Percentiles rank a stretch among this genome's conserved stretches.
Evolutionary conservation across 2,888 invertebrate species (phyloP).

Genomic region (Lamellibrachia columna): DNA sequence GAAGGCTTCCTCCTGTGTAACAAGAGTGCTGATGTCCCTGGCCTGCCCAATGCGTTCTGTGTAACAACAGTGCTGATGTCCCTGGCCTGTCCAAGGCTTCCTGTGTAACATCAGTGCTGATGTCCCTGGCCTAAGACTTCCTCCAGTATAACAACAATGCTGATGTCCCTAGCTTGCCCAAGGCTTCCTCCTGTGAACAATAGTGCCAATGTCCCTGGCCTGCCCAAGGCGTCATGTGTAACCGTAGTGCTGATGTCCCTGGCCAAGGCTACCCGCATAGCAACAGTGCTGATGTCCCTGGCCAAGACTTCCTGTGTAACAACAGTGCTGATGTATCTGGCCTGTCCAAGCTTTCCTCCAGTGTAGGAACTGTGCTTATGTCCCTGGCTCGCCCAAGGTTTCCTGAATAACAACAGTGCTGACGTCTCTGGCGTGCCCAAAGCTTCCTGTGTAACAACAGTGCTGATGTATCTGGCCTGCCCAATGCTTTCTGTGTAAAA

Average conservation of each 20-base stretch:
- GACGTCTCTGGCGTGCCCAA: too few species aligned
- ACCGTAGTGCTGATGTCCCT: constrained; percentile 29
- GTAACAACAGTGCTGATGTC: too few species aligned
- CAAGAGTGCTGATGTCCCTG: neutral
- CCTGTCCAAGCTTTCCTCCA: neutral
- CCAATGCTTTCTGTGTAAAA: too few species aligned
- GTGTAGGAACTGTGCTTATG: neutral
- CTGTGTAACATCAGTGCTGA: neutral
- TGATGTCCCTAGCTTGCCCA: neutral
- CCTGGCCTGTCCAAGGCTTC: too few species aligned
- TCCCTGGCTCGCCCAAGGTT: neutral
- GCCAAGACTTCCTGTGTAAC: neutral
- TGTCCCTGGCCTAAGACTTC: neutral
- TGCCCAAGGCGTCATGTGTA: neutral
- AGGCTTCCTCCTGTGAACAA: neutral
- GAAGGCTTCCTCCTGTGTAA: neutral
- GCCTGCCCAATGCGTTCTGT: too few species aligned
- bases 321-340: neutral
- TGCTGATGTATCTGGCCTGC: too few species aligned
- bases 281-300: neutral
- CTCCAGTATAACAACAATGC: neutral
- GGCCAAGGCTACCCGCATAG: constrained; percentile 18
- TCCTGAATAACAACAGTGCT: too few species aligned
- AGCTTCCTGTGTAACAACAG: too few species aligned
- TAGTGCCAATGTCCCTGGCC: neutral